A percentile compares a stretch with the other conserved stretches of the same genome.
Evolutionary conservation across 2,113 vertebrate genomes (phyloP).

Genomic region (Mormyrus iriodes): DNA sequence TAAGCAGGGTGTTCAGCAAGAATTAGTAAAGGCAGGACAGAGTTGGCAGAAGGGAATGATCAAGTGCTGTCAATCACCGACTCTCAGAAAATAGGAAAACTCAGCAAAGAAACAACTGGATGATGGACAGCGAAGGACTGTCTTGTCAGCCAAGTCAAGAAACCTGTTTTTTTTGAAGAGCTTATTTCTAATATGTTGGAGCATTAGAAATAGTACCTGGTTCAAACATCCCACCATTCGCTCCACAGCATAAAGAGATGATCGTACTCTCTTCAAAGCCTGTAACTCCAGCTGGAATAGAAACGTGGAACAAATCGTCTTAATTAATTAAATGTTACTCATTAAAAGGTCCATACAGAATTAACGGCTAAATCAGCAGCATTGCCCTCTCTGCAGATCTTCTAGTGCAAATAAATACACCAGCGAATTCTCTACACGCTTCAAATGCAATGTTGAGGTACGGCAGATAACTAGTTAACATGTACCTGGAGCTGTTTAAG

Average conservation of each 20-base stretch:
- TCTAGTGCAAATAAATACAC: not conserved
- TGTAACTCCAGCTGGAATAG: slow-evolving; percentile 16
- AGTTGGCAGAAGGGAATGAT: not conserved
- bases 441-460: not conserved
- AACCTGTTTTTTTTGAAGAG: not conserved
- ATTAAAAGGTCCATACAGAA: not conserved
- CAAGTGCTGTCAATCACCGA: not conserved
- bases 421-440: not conserved
- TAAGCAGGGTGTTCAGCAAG: not conserved
- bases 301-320: not conserved
- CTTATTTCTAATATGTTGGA: not conserved
- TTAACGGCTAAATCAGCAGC: not conserved
- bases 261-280: slow-evolving; percentile 8
- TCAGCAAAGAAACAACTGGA: not conserved
- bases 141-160: not conserved
- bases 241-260: slow-evolving; percentile 16
- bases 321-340: not conserved
- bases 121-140: not conserved
- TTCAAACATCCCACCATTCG: slow-evolving; percentile 14
- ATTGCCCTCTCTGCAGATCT: not conserved
- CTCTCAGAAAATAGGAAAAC: not conserved
- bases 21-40: not conserved
- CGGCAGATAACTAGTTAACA: not conserved
- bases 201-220: not conserved
- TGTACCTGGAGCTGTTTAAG: slow-evolving; percentile 15